Conservation (phyloP, 2,888 invertebrate genomes). For the Pycnomerus fuliginosus region DNA sequence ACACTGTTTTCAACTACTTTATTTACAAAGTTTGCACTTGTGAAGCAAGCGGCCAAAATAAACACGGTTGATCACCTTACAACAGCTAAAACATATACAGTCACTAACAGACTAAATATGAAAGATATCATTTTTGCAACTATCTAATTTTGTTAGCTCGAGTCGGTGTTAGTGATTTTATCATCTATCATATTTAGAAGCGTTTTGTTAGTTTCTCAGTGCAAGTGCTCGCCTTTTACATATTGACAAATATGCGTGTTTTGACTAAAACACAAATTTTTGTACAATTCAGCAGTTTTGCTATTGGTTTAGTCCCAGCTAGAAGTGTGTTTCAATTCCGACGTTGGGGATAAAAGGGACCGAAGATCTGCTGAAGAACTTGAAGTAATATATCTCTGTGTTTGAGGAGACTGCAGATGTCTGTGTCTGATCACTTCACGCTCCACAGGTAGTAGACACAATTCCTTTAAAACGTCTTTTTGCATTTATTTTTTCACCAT, state of each 20-base stretch:
- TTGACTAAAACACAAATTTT: slow-evolving; percentile 10
- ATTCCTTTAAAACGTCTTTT: slow-evolving; percentile 18
- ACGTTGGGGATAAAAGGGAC: slow-evolving; percentile 59
- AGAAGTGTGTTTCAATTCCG: slow-evolving; percentile 53
- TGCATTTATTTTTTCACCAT: no score
- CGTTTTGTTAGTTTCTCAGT: slow-evolving; percentile 17
- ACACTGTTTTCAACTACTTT: slow-evolving; percentile 19
- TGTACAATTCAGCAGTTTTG: slow-evolving; percentile 11
- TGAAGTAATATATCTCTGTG: slow-evolving; percentile 57
- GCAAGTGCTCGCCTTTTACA: slow-evolving; percentile 20
- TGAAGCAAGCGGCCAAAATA: slow-evolving; percentile 12
- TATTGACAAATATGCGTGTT: slow-evolving; percentile 16
- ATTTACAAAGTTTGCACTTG: slow-evolving; percentile 12
- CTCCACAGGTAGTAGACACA: slow-evolving; percentile 57
- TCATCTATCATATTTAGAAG: slow-evolving; percentile 21
- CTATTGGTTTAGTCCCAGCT: slow-evolving; percentile 42
- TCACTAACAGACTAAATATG: slow-evolving; percentile 19
- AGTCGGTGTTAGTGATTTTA: slow-evolving; percentile 12
- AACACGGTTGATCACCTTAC: slow-evolving; percentile 22
- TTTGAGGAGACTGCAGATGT: slow-evolving; percentile 66
- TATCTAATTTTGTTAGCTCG: slow-evolving; percentile 4
- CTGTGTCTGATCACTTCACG: slow-evolving; percentile 68
- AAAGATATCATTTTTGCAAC: slow-evolving; percentile 11
- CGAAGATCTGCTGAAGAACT: slow-evolving; percentile 58
- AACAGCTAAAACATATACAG: slow-evolving; percentile 19